A percentile compares a stretch with the other conserved stretches of the same genome.
Evolutionary conservation across 2,888 invertebrate genomes (phyloP).

Genomic region (Polydrusus pterygomalis): DNA sequence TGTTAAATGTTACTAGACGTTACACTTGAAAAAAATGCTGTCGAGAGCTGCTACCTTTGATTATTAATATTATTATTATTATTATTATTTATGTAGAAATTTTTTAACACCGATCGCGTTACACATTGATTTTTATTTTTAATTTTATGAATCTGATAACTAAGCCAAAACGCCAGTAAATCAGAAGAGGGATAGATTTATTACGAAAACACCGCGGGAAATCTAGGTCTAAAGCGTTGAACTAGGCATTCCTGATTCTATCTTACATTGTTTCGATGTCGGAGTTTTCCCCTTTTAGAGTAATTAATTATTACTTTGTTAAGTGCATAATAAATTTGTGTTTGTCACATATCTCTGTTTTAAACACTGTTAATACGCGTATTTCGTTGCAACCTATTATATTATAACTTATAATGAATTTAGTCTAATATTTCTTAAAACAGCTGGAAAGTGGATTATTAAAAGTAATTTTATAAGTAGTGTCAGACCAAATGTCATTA

Average conservation of each 20-base stretch:
- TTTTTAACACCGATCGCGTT: not conserved
- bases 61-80: too few relatives aligned
- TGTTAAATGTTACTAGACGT: too few relatives aligned
- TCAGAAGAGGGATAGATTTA: slow-evolving; percentile 48
- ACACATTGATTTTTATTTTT: slow-evolving; percentile 27
- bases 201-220: slow-evolving; percentile 38
- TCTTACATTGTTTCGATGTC: slow-evolving; percentile 50
- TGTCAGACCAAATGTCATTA: too few relatives aligned
- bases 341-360: slow-evolving; percentile 23
- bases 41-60: too few relatives aligned
- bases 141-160: slow-evolving; percentile 34
- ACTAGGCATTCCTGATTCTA: slow-evolving; percentile 50
- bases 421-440: not conserved
- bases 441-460: too few relatives aligned
- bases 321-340: slow-evolving; percentile 20
- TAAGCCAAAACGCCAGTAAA: slow-evolving; percentile 32
- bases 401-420: not conserved
- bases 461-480: too few relatives aligned
- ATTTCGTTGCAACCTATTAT: not conserved
- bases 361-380: not conserved
- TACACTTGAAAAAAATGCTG: too few relatives aligned
- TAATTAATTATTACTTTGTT: slow-evolving; percentile 40
- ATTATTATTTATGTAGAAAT: not conserved
- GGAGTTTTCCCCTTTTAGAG: slow-evolving; percentile 45
- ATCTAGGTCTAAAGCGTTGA: slow-evolving; percentile 49